Evolutionary conservation across 2,888 invertebrate genomes (phyloP), one percentile per base, ranked within the genome.

Genomic region (Drosophila fungiperda): DNA sequence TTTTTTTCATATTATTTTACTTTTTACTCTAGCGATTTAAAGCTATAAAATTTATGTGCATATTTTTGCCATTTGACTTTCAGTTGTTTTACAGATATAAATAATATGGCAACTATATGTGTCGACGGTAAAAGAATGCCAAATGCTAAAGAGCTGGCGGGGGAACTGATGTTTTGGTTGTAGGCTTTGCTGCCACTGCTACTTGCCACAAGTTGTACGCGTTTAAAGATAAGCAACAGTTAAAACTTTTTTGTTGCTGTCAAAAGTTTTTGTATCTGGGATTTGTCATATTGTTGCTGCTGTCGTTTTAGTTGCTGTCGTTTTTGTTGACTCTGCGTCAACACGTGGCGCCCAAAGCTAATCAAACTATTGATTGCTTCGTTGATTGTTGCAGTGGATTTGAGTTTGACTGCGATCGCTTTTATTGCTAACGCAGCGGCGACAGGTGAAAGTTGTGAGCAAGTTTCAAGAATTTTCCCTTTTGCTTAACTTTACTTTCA

Each of bases 331-430:
- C 54, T 60, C 55, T 66, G 49, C 73, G 90, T 86, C 81, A 88
- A 88, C 90, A 86, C 88, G 90, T 88, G 88, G 87, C 74, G 67
- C 60, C 68, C 73, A 61, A 72, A 80, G 87, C 88, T 86, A 86
- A 86, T 86, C 85, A 88, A 86, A 86, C 85, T 85, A 86, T 86
- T 89, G 85, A 89, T 86, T 89, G 90, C 83, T 90, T 80, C 78
- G 75, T 73, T 80, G 90, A 89, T 89, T 86, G 85, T 74, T 71
- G 87, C 65, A 75, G 65, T 67, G 82, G 82, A 64, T 77, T 79
- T 77, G 45, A 61, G 63, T 75, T 75, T 54, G 68, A 52, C 63
- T 68, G 65, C 66, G 78, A 80, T 68, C 68, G 68, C 69, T 85
- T 89, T 89, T 87, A 82, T 80, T 82, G 83, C 71, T 42, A 45